Evolutionary conservation across 2,113 vertebrate species (phyloP), one percentile per base, ranked within the genome.

Genomic region (Myrmecophaga tridactyla): DNA sequence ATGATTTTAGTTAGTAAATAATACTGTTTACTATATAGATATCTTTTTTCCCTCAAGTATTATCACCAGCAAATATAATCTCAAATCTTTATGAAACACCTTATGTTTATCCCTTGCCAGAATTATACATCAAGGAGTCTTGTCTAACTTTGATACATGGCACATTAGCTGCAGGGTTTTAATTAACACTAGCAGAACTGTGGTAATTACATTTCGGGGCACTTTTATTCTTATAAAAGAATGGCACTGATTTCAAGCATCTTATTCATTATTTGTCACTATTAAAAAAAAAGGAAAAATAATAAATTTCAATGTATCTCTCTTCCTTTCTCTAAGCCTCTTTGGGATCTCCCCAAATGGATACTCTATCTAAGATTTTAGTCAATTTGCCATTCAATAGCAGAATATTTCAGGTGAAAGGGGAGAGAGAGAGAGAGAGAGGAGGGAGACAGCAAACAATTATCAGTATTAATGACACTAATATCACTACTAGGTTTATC

Each of bases 111-210:
- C 46, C 43, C 67, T 65, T 90, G 56, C 73, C 72, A 76, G 23
- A 86, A 23, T 88, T 95, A 69, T 46, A 77, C 0, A 27, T 5
- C 56, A 63, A 60, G 13, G 43, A 76, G n/a, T 83, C 53, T 95
- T 91, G 34, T 90, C 20, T 96, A 87, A 92, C 31, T 60, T 94
- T 96, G 94, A 95, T 70, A 41, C 48, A 92, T 23, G 21, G 96
- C 43, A 15, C 2, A 62, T 81, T 89, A 81, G 20, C 69, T 96
- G 14, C 18, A 83, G 39, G 85, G 31, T 83, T 96, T 96, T 94
- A 92, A 88, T 90, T 87, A 96, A 93, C 31, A 82, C 12, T 89
- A 95, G 14, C 1, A 91, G 0, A 7, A 92, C 48, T 96, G 31
- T 86, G 69, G 34, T 0, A 95, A 95, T 78, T 92, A 51, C 23